phyloP scores from a whole-genome alignment of 2,797 vertebrate genomes.

The Lutjanus campechanus region DNA sequence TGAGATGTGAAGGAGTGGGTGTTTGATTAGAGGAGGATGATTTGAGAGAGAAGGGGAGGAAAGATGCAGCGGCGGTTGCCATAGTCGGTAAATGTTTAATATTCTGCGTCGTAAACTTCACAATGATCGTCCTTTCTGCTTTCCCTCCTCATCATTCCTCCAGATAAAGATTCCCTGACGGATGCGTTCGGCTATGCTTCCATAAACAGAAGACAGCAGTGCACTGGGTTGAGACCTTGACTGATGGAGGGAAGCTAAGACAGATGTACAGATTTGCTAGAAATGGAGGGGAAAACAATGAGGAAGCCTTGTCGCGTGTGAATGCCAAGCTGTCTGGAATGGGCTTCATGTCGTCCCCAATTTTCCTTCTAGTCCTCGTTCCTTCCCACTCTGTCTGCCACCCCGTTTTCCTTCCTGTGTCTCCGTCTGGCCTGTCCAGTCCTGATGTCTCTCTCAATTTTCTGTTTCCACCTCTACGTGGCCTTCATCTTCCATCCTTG shows the following conservation, averaged over 20 bases:
- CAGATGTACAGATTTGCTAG: conserved; percentile 69
- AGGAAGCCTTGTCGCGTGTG: conserved; percentile 40
- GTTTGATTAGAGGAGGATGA: conserved; percentile 52
- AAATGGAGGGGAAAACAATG: conserved; percentile 45
- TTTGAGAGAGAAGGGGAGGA: conserved; percentile 26
- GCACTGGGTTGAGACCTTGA: conserved; percentile 65
- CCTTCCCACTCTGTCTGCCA: neutral
- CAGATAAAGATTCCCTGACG: conserved; percentile 62
- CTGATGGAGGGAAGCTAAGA: conserved; percentile 69
- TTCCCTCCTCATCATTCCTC: conserved; percentile 40
- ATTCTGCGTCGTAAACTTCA: conserved; percentile 50
- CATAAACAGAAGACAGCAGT: conserved; percentile 60
- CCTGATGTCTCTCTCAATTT: conserved; percentile 16
- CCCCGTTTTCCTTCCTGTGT: neutral
- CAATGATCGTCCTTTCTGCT: conserved; percentile 19
- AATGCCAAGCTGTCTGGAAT: conserved; percentile 55
- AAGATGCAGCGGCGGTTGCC: conserved; percentile 23
- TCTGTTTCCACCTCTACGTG: neutral
- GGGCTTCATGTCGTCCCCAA: conserved; percentile 34
- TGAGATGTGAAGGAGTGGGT: conserved; percentile 40
- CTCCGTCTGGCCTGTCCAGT: neutral
- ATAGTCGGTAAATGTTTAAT: conserved; percentile 54
- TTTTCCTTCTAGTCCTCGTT: conserved; percentile 18
- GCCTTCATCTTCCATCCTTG: neutral
- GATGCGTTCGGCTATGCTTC: conserved; percentile 55